Conservation (phyloP, 2,113 vertebrate genomes). For the Pollimyrus isidori region DNA sequence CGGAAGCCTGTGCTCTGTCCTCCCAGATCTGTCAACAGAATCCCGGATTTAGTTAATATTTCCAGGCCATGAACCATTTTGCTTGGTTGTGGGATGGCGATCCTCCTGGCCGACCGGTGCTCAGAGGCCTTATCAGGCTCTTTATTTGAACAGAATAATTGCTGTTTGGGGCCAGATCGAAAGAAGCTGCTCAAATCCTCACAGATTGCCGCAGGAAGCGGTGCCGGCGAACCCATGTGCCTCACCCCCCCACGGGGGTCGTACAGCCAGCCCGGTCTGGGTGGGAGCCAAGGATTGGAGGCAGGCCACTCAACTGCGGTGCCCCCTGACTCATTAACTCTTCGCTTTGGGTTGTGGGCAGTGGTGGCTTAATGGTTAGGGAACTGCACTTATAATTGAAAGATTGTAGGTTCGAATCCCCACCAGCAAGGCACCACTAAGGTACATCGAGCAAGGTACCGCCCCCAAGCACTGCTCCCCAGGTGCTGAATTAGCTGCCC, state of each 20-base stretch:
- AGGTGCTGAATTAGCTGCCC: too few species aligned
- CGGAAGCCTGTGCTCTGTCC: background rate
- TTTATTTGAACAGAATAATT: constrained; percentile 16
- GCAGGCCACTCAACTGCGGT: background rate
- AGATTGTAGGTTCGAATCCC: too few species aligned
- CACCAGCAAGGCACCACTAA: too few species aligned
- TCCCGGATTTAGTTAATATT: constrained; percentile 7
- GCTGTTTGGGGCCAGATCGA: background rate
- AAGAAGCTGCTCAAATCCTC: background rate
- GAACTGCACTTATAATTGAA: too few species aligned
- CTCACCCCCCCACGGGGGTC: background rate
- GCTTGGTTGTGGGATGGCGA: background rate
- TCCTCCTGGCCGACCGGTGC: background rate
- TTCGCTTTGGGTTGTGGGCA: too few species aligned
- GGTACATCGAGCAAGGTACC: too few species aligned
- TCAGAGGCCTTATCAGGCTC: background rate
- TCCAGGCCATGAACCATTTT: background rate
- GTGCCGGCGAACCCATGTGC: background rate
- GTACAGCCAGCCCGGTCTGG: background rate
- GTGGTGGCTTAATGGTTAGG: too few species aligned
- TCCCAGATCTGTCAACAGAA: constrained; percentile 6
- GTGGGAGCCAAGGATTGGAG: too few species aligned
- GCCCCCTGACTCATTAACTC: background rate
- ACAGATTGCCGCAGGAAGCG: background rate
- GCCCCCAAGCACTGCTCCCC: too few species aligned